Evolutionary conservation across 53 echinoderm and acorn worm species (phyloP), one percentile per base, ranked within the genome.

Genomic region (Mesocentrotus franciscanus): DNA sequence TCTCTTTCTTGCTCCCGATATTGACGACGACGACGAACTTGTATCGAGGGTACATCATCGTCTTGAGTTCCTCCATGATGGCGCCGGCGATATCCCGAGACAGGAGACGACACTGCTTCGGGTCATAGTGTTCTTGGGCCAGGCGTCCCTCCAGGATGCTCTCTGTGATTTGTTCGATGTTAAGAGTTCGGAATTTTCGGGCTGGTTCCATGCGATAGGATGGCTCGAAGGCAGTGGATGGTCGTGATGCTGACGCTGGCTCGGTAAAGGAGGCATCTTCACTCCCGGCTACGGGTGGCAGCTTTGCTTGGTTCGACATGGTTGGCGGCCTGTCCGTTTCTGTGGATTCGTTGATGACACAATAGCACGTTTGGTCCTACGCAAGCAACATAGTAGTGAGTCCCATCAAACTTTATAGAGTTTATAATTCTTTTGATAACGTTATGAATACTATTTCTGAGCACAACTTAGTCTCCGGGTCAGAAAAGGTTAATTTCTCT

Each of bases 21-120:
- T 96, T 98, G 33, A 98, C 98, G 78, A 97, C 89, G 68, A 96
- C 95, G 32, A 98, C 98, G 58, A 96, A 95, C 90, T 98, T 98
- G 59, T 98, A 98, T 20, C 98, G 71, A 58, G 97, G 96, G 16
- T 96, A 94, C 60, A 81, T 70, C 92, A 97, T 92, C 55, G 90
- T 78, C 49, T 97, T 96, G 30, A 98, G 95, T 71, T 90, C 66
- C n/a, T 97, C 97, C 95, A 97, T 96, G 81, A 98, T 96, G 17
- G 57, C 90, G 4, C 93, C 97, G 2, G 98, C 97, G 32, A 98
- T 84, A 39, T 97, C 96, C 14, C 96, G 94, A 32, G 97, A 96
- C 33, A 97, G 96, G 22, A 95, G 85, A 22, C 95, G 95, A 66
- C 97, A 97, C 74, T 85, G 96, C 71, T 95, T 96, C 9, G 98